Evolutionary conservation across 2,888 invertebrate species (phyloP), one percentile per base, ranked within the genome.

Genomic region (Cephonodes hylas): DNA sequence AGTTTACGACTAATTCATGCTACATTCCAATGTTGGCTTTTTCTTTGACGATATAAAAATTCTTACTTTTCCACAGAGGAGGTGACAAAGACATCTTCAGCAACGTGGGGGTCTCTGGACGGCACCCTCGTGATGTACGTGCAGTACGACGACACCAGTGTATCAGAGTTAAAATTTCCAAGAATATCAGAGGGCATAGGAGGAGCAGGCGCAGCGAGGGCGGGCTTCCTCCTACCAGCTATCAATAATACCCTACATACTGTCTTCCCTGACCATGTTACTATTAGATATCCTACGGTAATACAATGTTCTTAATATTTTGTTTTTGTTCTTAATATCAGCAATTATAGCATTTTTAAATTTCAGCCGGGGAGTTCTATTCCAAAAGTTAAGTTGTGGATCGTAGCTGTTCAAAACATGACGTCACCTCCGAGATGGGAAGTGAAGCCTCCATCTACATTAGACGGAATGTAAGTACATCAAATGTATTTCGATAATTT

Each of bases 101-200:
- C 98, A 57, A 92, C 97, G 73, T 99, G 99, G 99, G 95, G 96
- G 83, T 97, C 95, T 62, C 93, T 94, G 18, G 96, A 97, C 83
- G 98, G 98, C 59, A 94, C 95, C 42, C 95, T 96, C 77, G 94
- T 99, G 64, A 94, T 98, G 83, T 99, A 95, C 89, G 97, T 96
- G 60, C 95, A 95, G 71, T 97, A 97, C 91, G 97, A 97, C 91
- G 97, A 97, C 89, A 94, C 95, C 62, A 93, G 94, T 68, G 96
- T 97, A 61, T 95, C 96, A 46, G 94, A 95, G 80, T 93, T 96
- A 86, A 94, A 94, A 76, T 96, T 96, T 89, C 97, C 97, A 38
- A 96, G 97, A 94, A 95, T 97, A 83, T 95, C 96, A 38, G 94
- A 95, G 68, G 94, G 94, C 68, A 93, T 95, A 62, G 93, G 94